Percentiles rank a stretch among this genome's conserved stretches.
These are phyloP conservation scores for Lepidochitona cinerea DNA, from an alignment of 2,888 invertebrate species.

Conservation along the genomic window DNA sequence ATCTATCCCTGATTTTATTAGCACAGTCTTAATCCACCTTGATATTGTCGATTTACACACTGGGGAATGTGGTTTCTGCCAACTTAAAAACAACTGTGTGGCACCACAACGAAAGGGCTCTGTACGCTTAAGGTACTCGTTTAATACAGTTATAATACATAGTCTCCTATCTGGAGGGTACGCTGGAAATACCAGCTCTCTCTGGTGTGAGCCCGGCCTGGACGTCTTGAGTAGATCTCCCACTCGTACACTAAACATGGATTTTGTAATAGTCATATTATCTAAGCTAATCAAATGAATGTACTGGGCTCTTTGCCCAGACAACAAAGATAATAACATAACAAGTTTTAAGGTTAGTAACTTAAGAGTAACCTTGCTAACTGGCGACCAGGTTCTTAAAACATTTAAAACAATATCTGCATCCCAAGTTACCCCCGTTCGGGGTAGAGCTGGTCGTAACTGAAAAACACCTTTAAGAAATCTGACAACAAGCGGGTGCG, in stretches of 20 bases:
- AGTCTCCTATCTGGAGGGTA: too few relatives aligned
- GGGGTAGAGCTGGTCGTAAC: slow-evolving; percentile 27
- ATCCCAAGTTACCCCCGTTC: slow-evolving; percentile 28
- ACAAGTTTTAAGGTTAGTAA: slow-evolving; percentile 22
- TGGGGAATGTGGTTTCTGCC: slow-evolving; percentile 13
- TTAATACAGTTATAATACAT: slow-evolving; percentile 11
- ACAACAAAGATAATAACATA: slow-evolving; percentile 24
- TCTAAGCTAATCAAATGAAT: slow-evolving; percentile 14
- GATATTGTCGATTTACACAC: slow-evolving; percentile 21
- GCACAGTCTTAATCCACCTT: slow-evolving; percentile 25
- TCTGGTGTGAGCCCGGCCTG: slow-evolving; percentile 21
- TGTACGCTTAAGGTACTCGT: background rate
- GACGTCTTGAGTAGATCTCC: slow-evolving; percentile 28
- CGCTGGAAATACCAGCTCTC: slow-evolving; percentile 8
- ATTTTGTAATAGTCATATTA: slow-evolving; percentile 8
- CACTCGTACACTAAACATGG: slow-evolving; percentile 11
- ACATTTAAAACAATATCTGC: slow-evolving; percentile 23
- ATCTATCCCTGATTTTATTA: slow-evolving; percentile 23
- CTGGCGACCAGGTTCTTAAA: background rate
- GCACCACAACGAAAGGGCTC: slow-evolving; percentile 1
- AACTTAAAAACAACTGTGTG: slow-evolving; percentile 10
- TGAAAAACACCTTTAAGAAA: slow-evolving; percentile 30
- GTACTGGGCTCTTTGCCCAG: slow-evolving; percentile 24
- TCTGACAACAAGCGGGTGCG: slow-evolving; percentile 10
- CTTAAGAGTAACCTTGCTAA: slow-evolving; percentile 5